Base-by-base conservation (phyloP, 2,888 invertebrate species). In the Sialis fuliginosa region DNA sequence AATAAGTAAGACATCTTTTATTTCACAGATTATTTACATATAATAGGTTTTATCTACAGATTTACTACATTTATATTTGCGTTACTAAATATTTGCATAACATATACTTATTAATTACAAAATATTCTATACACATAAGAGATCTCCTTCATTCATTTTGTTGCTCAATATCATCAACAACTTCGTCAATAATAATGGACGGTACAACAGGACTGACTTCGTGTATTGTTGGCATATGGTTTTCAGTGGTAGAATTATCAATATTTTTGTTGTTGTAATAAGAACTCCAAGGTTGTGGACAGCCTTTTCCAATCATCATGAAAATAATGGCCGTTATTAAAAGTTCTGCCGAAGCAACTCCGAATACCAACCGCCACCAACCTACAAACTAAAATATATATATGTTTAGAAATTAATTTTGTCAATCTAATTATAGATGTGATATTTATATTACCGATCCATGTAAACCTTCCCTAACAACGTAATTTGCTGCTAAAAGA, bases 341-440 rank as follows among this genome's bases (percentile, higher is more conserved):
- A n/a, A 74, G 55, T 8, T 74, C 71, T 1, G 68, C 69, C 2
- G 72, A 71, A 1, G 74, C 72, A 5, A 71, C 70, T 0, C 74
- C 74, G 52, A 76, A 76, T 3, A 75, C 73, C 12, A 74, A 54
- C 13, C 71, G 61, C 75, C 75, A 76, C 54, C 71, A 72, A 7
- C 70, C 71, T 44, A 73, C 70, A 55, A 73, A 71, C 72, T 72
- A 53, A 44, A 57, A 56, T 37, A 31, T 30, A 33, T 45, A 32
- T 7, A 5, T 37, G 37, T 6, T 10, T 37, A 37, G n/a, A 12
- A 2, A 6, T 37, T 37, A 8, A 37, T 37, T 10, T 6, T 6
- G 12, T 37, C 37, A 8, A 6, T 37, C 7, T 8, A 10, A 8
- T 37, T 1, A 6, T 37, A 37, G 6, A 2, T 7, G n/a, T 10